These are phyloP conservation scores for Adineta ricciae DNA, from an alignment of 2,888 invertebrate genomes.

Conservation along the genomic window DNA sequence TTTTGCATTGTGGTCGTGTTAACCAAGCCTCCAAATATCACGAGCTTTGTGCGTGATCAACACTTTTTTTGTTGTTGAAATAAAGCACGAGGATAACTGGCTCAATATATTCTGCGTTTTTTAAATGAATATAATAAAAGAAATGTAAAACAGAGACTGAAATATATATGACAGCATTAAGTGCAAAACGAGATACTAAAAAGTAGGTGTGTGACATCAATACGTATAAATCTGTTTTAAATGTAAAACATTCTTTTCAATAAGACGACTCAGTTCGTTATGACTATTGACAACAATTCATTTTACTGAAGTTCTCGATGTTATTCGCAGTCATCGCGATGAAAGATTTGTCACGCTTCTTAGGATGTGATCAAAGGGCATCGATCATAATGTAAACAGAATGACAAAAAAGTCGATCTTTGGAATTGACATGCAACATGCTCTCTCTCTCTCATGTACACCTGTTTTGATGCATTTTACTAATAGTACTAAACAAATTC, in stretches of 20 bases:
- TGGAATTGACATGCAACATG: background rate
- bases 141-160: background rate
- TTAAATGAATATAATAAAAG: background rate
- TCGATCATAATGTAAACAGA: background rate
- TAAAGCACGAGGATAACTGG: background rate
- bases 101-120: background rate
- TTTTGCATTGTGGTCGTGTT: background rate
- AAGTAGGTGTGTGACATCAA: background rate
- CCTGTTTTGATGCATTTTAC: background rate
- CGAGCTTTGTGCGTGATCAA: background rate
- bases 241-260: too few species aligned
- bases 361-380: background rate
- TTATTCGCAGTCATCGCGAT: too few species aligned
- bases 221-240: too few species aligned
- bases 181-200: background rate
- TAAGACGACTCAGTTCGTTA: too few species aligned
- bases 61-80: background rate
- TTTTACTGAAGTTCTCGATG: too few species aligned
- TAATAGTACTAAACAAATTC: too few species aligned
- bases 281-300: too few species aligned
- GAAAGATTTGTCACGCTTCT: too few species aligned
- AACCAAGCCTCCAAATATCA: background rate
- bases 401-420: background rate
- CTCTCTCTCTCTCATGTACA: too few species aligned
- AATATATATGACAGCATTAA: background rate